A percentile compares a stretch with the other conserved stretches of the same genome.
These are phyloP conservation scores for Nowickia ferox DNA, from an alignment of 2,888 invertebrate genomes.

Conservation along the genomic window DNA sequence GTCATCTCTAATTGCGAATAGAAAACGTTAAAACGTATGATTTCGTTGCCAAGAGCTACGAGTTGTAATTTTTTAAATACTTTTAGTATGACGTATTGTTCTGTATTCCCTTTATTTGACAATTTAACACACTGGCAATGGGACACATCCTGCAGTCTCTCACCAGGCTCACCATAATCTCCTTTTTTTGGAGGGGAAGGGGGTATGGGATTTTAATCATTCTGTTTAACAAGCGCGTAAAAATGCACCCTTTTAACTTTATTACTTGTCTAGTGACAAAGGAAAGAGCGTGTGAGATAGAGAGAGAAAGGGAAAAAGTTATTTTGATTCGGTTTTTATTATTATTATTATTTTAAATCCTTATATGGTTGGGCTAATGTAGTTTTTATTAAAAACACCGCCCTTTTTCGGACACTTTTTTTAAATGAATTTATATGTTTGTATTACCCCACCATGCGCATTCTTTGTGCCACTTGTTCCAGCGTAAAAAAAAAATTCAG, in stretches of 20 bases:
- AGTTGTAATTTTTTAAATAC: too few relatives aligned
- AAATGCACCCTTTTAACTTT: slow-evolving; percentile 77
- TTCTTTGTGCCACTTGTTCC: slow-evolving; percentile 46
- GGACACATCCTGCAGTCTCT: slow-evolving; percentile 15
- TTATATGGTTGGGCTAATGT: slow-evolving; percentile 69
- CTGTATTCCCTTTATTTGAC: neutral
- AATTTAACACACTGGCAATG: neutral
- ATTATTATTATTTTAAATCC: slow-evolving; percentile 32
- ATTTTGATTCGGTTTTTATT: slow-evolving; percentile 54
- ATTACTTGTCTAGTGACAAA: slow-evolving; percentile 75
- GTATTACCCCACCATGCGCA: slow-evolving; percentile 55
- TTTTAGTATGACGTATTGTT: neutral
- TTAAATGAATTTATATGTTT: slow-evolving; percentile 58
- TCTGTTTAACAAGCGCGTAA: slow-evolving; percentile 73
- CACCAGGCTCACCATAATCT: neutral
- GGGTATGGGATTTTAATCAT: slow-evolving; percentile 42
- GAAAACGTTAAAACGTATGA: too few relatives aligned
- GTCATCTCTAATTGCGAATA: too few relatives aligned
- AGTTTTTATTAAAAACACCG: slow-evolving; percentile 73
- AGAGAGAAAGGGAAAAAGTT: slow-evolving; percentile 13
- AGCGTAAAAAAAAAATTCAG: slow-evolving; percentile 40
- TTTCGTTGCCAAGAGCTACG: too few relatives aligned
- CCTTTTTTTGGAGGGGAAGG: neutral
- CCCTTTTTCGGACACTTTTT: slow-evolving; percentile 81
- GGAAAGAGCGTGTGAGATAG: neutral